phyloP scores from a whole-genome alignment of 1,140 invertebrate genomes.

The Bombus soroeensis region DNA sequence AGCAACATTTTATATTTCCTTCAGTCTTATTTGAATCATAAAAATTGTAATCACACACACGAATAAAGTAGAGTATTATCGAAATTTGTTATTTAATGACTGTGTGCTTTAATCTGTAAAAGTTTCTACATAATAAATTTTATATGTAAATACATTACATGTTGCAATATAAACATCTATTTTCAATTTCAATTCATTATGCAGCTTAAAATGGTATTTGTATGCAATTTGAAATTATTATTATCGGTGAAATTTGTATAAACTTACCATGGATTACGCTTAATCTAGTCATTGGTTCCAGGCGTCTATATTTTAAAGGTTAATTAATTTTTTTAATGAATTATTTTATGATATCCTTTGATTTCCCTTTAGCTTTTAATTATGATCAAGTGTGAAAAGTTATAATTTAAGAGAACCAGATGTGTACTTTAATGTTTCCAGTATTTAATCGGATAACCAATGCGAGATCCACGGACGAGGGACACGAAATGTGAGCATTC shows the following conservation, averaged over 20 bases:
- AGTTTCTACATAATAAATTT: background rate
- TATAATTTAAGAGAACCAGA: background rate
- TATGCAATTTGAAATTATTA: background rate
- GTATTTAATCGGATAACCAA: background rate
- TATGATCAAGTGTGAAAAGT: background rate
- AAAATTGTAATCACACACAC: background rate
- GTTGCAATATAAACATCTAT: background rate
- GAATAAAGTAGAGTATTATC: background rate
- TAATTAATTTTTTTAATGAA: background rate
- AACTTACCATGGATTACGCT: background rate
- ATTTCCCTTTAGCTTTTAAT: background rate
- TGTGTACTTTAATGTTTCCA: background rate
- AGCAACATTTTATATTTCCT: background rate
- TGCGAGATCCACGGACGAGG: background rate
- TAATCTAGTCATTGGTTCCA: background rate
- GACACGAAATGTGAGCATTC: slow-evolving; percentile 18
- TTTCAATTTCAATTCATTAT: background rate
- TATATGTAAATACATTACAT: background rate
- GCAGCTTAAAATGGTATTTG: background rate
- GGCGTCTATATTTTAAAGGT: background rate
- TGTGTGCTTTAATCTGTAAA: background rate
- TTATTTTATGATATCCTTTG: background rate
- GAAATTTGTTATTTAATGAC: background rate
- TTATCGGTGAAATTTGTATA: background rate
- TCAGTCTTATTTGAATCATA: background rate